Conservation (phyloP, 2,797 vertebrate genomes). For the Hylomyscus alleni region DNA sequence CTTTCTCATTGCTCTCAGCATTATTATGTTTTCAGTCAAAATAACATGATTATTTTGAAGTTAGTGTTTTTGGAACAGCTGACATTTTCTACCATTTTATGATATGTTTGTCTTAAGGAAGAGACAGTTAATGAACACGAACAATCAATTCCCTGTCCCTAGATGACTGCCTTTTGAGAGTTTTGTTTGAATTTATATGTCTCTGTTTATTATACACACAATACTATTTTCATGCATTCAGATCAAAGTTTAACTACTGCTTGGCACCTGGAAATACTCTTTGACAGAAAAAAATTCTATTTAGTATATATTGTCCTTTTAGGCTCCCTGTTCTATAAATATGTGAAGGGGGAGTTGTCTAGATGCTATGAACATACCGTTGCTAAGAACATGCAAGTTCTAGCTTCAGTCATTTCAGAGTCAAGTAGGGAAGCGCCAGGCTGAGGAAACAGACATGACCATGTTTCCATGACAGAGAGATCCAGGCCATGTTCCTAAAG, state of each 20-base stretch:
- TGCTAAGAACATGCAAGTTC: not conserved
- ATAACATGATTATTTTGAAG: constrained; percentile 32
- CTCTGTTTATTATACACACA: not conserved
- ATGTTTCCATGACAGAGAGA: not conserved
- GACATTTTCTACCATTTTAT: not conserved
- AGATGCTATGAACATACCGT: not conserved
- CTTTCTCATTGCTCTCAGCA: not conserved
- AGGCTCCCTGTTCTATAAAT: not conserved
- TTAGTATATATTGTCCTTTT: not conserved
- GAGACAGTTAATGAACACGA: constrained; percentile 32
- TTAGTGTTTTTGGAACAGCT: not conserved
- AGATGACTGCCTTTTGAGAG: not conserved
- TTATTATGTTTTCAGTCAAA: constrained; percentile 51
- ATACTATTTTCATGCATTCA: constrained; percentile 17
- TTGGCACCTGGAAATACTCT: not conserved
- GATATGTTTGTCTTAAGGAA: constrained; percentile 54
- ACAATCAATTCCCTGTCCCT: not conserved
- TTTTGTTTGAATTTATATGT: constrained; percentile 5
- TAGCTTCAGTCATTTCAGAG: not conserved
- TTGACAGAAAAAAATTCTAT: not conserved
- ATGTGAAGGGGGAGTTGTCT: not conserved
- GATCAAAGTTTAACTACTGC: constrained; percentile 29
- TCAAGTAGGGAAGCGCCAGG: not conserved
- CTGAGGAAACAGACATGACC: not conserved
- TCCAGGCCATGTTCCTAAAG: not conserved